Base-by-base conservation (phyloP, 2,888 invertebrate species). In the Sinelater perroti region DNA sequence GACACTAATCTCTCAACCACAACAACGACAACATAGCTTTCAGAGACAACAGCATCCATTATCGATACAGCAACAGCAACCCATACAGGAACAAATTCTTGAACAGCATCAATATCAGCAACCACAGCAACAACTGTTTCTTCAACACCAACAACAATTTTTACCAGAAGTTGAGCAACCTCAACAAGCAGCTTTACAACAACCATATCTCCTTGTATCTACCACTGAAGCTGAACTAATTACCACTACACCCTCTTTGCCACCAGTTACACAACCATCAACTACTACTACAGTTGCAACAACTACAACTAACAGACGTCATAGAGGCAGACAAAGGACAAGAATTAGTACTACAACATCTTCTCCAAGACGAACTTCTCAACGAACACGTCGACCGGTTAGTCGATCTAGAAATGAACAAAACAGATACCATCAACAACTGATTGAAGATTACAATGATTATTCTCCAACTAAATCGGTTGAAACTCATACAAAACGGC, bases 311-410 rank as follows among this genome's bases (percentile, higher is more conserved):
- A 38, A 31, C 3, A 46, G 49, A 14, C 49, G 60, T 13, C 46
- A 42, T 44, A 54, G 63, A 57, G 52, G 53, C 14, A 53, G 65
- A 13, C 61, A 58, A 28, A 54, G 65, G 16, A 56, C 50, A 17
- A 60, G 80, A 69, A 78, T 80, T 28, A 79, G 10, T 77, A 80
- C 45, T 80, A 81, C 58, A 18, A 13, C 40, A 13, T 24, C 40
- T 6, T 24, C 40, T 8, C 50, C 63, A 14, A 62, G 58, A 55
- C 64, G 60, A 50, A 64, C 62, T 5, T 54, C 60, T 13, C 60
- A 46, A 53, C 58, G 64, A 40, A 64, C 64, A n/a, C 61, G 64
- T 49, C 60, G 62, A 64, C 21, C 54, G 7, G 8, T 26, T 6
- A 20, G 14, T 21, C 40, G 55, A 5, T 13, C 46, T 8, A 56